Evolutionary conservation across 2,888 invertebrate genomes (phyloP).

Genomic region (Lissonota sp.): DNA sequence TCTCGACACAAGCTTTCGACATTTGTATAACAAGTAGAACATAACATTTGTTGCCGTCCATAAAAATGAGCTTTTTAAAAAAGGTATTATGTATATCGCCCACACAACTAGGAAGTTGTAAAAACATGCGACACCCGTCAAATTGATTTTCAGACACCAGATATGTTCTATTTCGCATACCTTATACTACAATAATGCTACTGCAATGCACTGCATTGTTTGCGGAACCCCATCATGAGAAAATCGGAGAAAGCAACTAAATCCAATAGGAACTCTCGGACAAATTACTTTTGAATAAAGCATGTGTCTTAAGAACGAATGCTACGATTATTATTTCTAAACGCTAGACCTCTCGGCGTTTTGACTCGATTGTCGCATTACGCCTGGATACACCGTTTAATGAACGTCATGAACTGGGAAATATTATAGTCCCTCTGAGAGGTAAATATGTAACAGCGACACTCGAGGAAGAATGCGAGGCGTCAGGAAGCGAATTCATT

Average conservation of each 20-base stretch:
- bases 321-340: conserved; percentile 5
- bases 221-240: conserved; percentile 17
- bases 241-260: conserved; percentile 20
- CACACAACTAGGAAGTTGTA: no score
- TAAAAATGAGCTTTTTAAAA: no score
- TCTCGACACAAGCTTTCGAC: no score
- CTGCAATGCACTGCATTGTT: conserved; percentile 7
- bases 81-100: no score
- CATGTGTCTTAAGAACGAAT: conserved; percentile 7
- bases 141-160: no score
- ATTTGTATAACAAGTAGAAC: no score
- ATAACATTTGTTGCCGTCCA: no score
- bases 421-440: background rate
- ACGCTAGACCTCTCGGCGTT: background rate
- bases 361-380: conserved; percentile 21
- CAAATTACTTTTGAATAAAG: conserved; percentile 30
- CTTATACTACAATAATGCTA: background rate
- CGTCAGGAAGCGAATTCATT: conserved; percentile 31
- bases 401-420: conserved; percentile 11
- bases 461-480: conserved; percentile 7
- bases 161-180: background rate
- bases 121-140: no score
- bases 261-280: conserved; percentile 22
- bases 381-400: conserved; percentile 37
- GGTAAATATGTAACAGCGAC: background rate